Evolutionary conservation across 2,888 invertebrate genomes (phyloP), one percentile per base, ranked within the genome.

Genomic region (Sylvicola cinctus): DNA sequence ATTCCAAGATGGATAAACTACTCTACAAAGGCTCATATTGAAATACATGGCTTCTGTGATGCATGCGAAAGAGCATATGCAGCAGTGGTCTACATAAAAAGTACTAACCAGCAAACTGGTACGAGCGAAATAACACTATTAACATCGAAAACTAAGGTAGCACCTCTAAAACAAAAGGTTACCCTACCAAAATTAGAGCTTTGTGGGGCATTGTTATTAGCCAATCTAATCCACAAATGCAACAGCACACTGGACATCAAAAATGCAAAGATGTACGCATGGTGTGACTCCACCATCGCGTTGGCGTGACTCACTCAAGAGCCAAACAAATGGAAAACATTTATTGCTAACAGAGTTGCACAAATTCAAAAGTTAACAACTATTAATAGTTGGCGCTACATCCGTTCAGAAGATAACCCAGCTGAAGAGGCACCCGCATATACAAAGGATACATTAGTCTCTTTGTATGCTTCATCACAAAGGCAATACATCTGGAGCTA

Each of bases 211-310:
- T 26, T 45, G 3, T 31, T 49, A 11, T 30, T 46, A 5, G 33
- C n/a, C n/a, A n/a, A n/a, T n/a, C n/a, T n/a, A n/a, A n/a, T n/a
- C n/a, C n/a, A n/a, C n/a, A n/a, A n/a, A n/a, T n/a, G n/a, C n/a
- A n/a, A n/a, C n/a, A n/a, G 23, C 1, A 29, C 39, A 4, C 29
- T 43, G 3, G 26, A 32, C 4, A 14, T 40, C 3, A 16, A 30
- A 3, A 16, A 41, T 15, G 26, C 26, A 2, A 10, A 37, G 20
- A 30, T 38, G 3, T 39, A 15, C 14, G 42, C 36, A 47, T n/a
- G 43, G 45, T 41, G 45, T 3, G 50, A 52, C 35, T 50, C 47
- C 0, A 43, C 42, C 12, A 45, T 49, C 7, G 45, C 45, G 2
- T 34, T 49, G 1, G 38, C 40, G 23, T 51, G 49, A 48, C 32